Evolutionary conservation across 2,113 vertebrate species (phyloP), one percentile per base, ranked within the genome.

Genomic region (Heterotis niloticus): DNA sequence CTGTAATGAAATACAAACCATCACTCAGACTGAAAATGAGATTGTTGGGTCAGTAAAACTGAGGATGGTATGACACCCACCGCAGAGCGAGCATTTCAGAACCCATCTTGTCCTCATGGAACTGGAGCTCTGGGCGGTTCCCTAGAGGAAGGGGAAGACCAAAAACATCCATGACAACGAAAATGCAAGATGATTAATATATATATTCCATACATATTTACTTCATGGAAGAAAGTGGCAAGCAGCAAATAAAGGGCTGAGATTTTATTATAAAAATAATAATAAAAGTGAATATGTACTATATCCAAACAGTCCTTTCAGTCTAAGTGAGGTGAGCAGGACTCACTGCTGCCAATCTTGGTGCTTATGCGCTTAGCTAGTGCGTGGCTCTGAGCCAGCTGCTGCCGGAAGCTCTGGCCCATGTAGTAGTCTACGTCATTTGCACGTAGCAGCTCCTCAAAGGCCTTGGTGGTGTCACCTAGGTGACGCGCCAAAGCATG

Each of bases 391-490:
- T 96, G 94, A 14, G 93, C 87, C 16, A 99, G 89, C 67, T 98
- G 96, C 84, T 98, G 94, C 23, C 96, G 90, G 78, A 98, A 96
- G 86, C 94, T 95, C 90, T 98, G 95, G 5, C 96, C 96, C 93
- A 96, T 91, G 89, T 97, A 98, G 86, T 98, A 98, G 87, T 99
- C 96, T 0, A 99, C 94, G 74, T 98, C 96, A 0, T 95, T 96
- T 85, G 94, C 93, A 0, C 94, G 90, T 2, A 99, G 94, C 9
- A 99, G 93, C 79, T 98, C 96, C 88, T 99, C 98, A 0, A 99
- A 98, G 71, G 95, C 92, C 80, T 91, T 94, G 67, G 96, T 93
- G 57, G 94, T 94, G 0, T 96, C 94, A 0, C 86, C 92, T 23
- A 96, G 88, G 82, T 96, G 94, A 82, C 95, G 96, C n/a, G 86